A percentile compares a stretch with the other conserved stretches of the same genome.
phyloP scores from a whole-genome alignment of 2,888 invertebrate species.

The Dorcus parallelipipedus region DNA sequence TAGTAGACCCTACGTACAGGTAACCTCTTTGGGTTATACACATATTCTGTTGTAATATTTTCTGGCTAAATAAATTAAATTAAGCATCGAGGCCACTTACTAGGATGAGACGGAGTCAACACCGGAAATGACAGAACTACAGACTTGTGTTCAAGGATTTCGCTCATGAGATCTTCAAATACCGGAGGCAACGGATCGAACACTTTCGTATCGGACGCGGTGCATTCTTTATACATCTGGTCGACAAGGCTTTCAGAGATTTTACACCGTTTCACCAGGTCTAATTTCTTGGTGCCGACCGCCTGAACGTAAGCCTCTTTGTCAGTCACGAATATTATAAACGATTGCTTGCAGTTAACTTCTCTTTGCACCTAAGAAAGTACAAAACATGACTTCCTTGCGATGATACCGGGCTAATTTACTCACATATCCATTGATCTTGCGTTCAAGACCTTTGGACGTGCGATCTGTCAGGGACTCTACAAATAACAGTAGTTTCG shows the following conservation, averaged over 20 bases:
- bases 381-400: neutral
- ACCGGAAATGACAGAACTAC: constrained; percentile 10
- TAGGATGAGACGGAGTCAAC: constrained; percentile 8
- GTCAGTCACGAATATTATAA: constrained; percentile 54
- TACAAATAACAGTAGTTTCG: constrained; percentile 55
- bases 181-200: constrained; percentile 31
- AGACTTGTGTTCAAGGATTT: constrained; percentile 26
- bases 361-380: constrained; percentile 41
- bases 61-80: neutral
- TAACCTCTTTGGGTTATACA: too few species aligned
- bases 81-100: neutral
- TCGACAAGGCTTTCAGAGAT: constrained; percentile 31
- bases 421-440: constrained; percentile 61
- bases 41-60: too few species aligned
- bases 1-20: too few species aligned
- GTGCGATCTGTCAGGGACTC: constrained; percentile 53
- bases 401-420: too few species aligned
- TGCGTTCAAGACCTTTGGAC: constrained; percentile 54
- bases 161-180: constrained; percentile 31
- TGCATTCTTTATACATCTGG: constrained; percentile 46
- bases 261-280: constrained; percentile 52
- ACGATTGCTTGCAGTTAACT: constrained; percentile 54
- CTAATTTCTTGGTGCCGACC: constrained; percentile 52
- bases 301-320: constrained; percentile 62
- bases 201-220: constrained; percentile 33